Base-by-base conservation (phyloP, 2,888 invertebrate species). In the Agrotis clavis region DNA sequence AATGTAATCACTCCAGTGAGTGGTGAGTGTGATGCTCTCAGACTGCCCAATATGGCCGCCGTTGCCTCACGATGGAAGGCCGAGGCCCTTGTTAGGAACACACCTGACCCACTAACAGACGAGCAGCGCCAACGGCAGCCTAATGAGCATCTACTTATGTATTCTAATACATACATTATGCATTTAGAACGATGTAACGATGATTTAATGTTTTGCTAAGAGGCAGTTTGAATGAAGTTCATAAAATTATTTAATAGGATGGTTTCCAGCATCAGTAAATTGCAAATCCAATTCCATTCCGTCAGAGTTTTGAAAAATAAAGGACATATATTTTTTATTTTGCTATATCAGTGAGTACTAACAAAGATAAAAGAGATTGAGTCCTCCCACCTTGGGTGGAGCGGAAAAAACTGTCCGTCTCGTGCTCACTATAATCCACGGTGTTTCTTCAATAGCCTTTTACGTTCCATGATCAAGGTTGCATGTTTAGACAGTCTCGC, bases 61-160 rank as follows among this genome's bases (percentile, higher is more conserved):
- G 21, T 80, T 80, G 81, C 77, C 57, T 74, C 81, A 77, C 57
- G 2, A 35, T 48, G 47, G 71, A 77, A 81, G 80, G 80, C 63
- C 78, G n/a, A 51, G 48, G n/a, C 11, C 79, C 80, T 77, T 80
- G 69, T 81, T 64, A 14, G 80, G 79, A 73, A 60, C 48, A 25
- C 72, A 64, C 30, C 73, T 81, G 81, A 77, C 81, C 73, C 56
- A 77, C 63, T 77, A 73, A 45, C 9, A 5, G 18, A 51, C 54
- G 41, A 62, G 21, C 63, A 61, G 68, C 63, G 57, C 14, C 25
- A 35, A 47, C 53, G 50, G 59, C 11, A 14, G n/a, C 35, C n/a
- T 60, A 48, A 53, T 61, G n/a, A 60, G 25, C 51, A 45, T 16
- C 25, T 35, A 65, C 13, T 57, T 41, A 53, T 21, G 45, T 25